Percentiles rank a stretch among this genome's conserved stretches.
Conservation (phyloP, 2,888 invertebrate genomes). For the Agonopterix arenella region DNA sequence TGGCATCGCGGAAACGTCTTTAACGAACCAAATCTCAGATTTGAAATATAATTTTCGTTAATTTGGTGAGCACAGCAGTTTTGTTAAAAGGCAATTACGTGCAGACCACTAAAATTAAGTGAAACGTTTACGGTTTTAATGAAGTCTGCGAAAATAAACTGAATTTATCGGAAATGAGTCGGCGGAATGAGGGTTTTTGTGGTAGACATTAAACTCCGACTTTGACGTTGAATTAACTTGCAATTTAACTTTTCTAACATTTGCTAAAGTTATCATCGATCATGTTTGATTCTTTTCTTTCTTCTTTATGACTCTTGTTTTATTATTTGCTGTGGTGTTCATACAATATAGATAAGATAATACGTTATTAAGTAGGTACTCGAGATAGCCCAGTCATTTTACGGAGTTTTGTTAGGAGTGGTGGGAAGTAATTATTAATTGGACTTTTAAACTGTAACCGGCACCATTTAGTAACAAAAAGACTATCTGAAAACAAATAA, state of each 20-base stretch:
- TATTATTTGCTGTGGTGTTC: too few species aligned
- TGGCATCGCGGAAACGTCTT: background rate
- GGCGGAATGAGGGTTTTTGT: slow-evolving; percentile 4
- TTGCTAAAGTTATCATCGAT: too few species aligned
- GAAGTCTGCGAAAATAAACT: slow-evolving; percentile 33
- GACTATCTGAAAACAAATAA: too few species aligned
- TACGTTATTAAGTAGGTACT: too few species aligned
- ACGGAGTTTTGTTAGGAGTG: too few species aligned
- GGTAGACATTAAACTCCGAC: slow-evolving; percentile 4
- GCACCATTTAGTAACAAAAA: too few species aligned
- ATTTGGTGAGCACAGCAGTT: slow-evolving; percentile 1
- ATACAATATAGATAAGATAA: too few species aligned
- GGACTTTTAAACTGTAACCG: too few species aligned
- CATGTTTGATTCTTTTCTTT: too few species aligned
- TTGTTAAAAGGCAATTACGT: slow-evolving; percentile 24
- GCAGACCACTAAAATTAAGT: slow-evolving; percentile 35
- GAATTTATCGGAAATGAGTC: slow-evolving; percentile 15
- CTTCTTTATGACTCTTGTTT: too few species aligned
- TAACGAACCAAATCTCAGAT: slow-evolving; percentile 2
- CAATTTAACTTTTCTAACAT: slow-evolving; percentile 36
- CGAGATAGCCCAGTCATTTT: too few species aligned
- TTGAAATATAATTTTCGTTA: slow-evolving; percentile 5
- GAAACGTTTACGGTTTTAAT: slow-evolving; percentile 43
- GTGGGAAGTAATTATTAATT: too few species aligned
- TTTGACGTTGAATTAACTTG: slow-evolving; percentile 26